phyloP scores from a whole-genome alignment of 2,888 invertebrate genomes.

The Mythimna impura region DNA sequence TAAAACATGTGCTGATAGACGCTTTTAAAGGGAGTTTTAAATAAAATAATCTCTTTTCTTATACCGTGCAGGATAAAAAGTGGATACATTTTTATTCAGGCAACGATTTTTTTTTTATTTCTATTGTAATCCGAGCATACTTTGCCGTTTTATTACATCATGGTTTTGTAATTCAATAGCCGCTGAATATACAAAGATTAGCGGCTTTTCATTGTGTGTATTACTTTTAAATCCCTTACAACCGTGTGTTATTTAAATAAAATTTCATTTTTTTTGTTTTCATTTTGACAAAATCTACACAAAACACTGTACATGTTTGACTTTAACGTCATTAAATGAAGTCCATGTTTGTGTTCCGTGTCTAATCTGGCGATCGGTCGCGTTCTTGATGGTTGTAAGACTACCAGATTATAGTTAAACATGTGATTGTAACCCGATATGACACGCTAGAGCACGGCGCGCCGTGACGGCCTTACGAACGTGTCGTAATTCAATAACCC shows the following conservation, averaged over 20 bases:
- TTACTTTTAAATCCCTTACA: constrained; percentile 39
- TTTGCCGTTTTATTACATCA: constrained; percentile 70
- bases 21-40: constrained; percentile 18
- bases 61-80: constrained; percentile 46
- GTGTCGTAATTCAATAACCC: constrained; percentile 78
- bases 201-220: constrained; percentile 66
- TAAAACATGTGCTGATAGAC: constrained; percentile 25
- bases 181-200: constrained; percentile 71
- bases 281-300: constrained; percentile 15
- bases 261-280: constrained; percentile 12
- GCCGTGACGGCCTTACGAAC: constrained; percentile 71
- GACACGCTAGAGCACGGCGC: constrained; percentile 65
- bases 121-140: constrained; percentile 72
- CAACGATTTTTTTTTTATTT: constrained; percentile 63
- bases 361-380: constrained; percentile 64
- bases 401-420: constrained; percentile 67
- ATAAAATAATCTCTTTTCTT: constrained; percentile 11
- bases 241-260: constrained; percentile 12
- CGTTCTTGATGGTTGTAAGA: constrained; percentile 67
- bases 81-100: constrained; percentile 48
- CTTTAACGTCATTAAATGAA: constrained; percentile 47
- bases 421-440: constrained; percentile 72
- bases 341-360: constrained; percentile 58
- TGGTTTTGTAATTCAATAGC: constrained; percentile 74
- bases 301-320: constrained; percentile 24